These are phyloP conservation scores for Pocillopora grandis DNA, from an alignment of 92 coral and sea anemone species.

Conservation along the genomic window DNA sequence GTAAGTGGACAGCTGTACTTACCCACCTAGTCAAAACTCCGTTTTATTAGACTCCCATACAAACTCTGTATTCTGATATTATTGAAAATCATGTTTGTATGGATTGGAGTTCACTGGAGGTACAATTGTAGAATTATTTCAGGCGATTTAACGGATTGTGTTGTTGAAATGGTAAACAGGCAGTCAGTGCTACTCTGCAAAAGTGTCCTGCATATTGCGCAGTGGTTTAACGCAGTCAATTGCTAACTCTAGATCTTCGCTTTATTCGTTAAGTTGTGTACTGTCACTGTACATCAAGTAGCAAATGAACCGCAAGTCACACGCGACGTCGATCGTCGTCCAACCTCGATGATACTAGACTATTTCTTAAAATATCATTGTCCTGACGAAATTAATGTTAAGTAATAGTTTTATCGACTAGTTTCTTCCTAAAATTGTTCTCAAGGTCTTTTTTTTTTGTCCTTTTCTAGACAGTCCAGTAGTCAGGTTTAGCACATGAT, in stretches of 20 bases:
- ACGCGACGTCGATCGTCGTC: background rate
- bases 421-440: slow-evolving; percentile 6
- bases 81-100: no score
- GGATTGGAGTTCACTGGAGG: no score
- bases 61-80: no score
- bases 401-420: background rate
- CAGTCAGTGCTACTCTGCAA: background rate
- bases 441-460: background rate
- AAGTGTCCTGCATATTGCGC: background rate
- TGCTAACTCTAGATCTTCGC: background rate
- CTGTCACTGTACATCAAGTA: background rate
- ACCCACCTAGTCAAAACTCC: no score
- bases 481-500: slow-evolving; percentile 13
- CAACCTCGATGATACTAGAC: background rate
- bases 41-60: no score
- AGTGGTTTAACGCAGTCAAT: background rate
- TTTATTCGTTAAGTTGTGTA: background rate
- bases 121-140: background rate
- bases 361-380: slow-evolving; percentile 1
- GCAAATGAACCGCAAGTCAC: background rate
- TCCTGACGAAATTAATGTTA: background rate
- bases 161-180: slow-evolving; percentile 1
- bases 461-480: background rate
- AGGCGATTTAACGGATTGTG: background rate
- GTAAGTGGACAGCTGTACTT: no score